A percentile compares a stretch with the other conserved stretches of the same genome.
These are phyloP conservation scores for Drosophila funebris DNA, from an alignment of 1,140 invertebrate species.

Conservation along the genomic window DNA sequence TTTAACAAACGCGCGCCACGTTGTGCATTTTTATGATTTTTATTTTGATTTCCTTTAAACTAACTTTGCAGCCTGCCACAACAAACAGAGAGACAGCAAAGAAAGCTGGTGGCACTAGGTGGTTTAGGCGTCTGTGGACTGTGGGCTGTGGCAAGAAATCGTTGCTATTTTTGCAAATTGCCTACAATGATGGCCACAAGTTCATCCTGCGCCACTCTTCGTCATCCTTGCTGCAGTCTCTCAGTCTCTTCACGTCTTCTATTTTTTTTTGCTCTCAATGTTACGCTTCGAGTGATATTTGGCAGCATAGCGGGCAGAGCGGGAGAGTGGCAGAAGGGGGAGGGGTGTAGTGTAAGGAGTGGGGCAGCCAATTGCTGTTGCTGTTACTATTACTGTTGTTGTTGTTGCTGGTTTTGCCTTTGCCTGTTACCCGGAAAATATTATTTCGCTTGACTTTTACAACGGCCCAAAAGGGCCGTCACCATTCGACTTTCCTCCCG, in stretches of 20 bases:
- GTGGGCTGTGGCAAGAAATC: conserved; percentile 42
- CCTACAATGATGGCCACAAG: conserved; percentile 80
- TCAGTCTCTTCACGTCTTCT: not conserved
- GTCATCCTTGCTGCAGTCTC: conserved; percentile 7
- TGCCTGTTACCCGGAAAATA: conserved; percentile 78
- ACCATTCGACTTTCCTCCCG: not conserved
- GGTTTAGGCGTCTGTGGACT: too few relatives aligned
- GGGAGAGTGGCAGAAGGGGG: not conserved
- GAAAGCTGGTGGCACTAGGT: too few relatives aligned
- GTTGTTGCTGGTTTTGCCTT: conserved; percentile 34
- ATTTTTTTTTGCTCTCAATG: conserved; percentile 44
- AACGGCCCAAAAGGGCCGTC: conserved; percentile 53
- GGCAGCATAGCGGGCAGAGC: not conserved
- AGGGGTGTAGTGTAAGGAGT: not conserved
- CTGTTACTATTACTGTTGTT: conserved; percentile 25
- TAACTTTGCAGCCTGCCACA: conserved; percentile 58
- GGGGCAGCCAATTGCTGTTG: conserved; percentile 42
- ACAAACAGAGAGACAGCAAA: conserved; percentile 20
- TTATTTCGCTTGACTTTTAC: conserved; percentile 82
- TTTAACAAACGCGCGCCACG: conserved; percentile 61
- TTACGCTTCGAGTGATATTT: conserved; percentile 57
- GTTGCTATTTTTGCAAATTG: conserved; percentile 81
- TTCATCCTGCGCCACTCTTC: conserved; percentile 43
- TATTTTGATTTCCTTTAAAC: conserved; percentile 82
- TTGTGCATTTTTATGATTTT: conserved; percentile 81